phyloP scores from a whole-genome alignment of 2,888 invertebrate species.

The Tetragonula carbonaria region DNA sequence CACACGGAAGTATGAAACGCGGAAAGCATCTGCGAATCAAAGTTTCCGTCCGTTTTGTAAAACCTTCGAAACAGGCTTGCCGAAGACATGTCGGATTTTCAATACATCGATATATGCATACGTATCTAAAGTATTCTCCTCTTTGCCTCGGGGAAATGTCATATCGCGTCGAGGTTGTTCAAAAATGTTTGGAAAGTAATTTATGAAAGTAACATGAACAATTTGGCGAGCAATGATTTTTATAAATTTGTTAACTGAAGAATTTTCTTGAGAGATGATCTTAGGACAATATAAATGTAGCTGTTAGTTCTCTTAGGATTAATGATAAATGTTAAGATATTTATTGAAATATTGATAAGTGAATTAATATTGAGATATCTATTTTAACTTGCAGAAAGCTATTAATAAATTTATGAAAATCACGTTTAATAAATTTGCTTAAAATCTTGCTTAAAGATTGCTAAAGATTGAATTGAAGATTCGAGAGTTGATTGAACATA shows the following conservation, averaged over 20 bases:
- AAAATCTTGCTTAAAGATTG: too few relatives aligned
- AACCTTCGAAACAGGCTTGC: neutral
- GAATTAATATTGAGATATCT: neutral
- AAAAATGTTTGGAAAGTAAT: neutral
- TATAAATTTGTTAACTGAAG: neutral
- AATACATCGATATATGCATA: neutral
- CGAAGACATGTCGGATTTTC: conserved; percentile 10
- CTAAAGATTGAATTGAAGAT: neutral
- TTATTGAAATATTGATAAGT: too few relatives aligned
- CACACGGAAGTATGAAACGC: neutral
- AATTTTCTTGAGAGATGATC: neutral
- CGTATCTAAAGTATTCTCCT: neutral
- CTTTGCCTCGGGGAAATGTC: neutral
- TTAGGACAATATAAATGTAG: too few relatives aligned
- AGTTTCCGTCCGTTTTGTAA: conserved; percentile 8
- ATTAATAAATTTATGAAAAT: neutral
- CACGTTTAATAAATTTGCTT: neutral
- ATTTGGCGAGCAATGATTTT: neutral
- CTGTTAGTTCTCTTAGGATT: neutral
- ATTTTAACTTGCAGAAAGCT: neutral
- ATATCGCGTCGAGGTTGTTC: neutral
- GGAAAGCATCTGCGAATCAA: neutral
- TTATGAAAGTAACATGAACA: neutral
- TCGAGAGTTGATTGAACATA: neutral
- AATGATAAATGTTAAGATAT: too few relatives aligned